phyloP scores from a whole-genome alignment of 2,888 invertebrate genomes.

The Anoncus sp. region DNA sequence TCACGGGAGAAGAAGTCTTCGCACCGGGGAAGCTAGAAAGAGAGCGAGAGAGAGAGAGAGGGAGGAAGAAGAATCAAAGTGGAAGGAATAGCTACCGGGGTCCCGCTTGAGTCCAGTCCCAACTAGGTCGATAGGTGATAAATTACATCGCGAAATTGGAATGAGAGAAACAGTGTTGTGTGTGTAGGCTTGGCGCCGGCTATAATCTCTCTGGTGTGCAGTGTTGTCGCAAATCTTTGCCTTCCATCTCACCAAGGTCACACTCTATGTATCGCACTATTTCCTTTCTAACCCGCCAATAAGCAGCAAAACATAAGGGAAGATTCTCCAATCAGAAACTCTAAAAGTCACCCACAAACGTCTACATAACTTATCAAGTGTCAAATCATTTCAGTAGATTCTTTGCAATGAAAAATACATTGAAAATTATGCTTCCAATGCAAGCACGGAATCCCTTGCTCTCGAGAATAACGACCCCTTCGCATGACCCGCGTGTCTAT shows the following conservation, averaged over 20 bases:
- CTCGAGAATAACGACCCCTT: too few relatives aligned
- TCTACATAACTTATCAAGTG: too few relatives aligned
- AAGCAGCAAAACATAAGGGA: background rate
- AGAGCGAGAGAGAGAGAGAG: background rate
- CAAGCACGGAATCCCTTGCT: too few relatives aligned
- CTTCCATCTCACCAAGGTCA: too few relatives aligned
- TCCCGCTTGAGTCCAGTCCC: conserved; percentile 58
- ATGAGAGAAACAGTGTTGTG: conserved; percentile 16
- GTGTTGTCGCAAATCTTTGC: too few relatives aligned
- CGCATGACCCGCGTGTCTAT: too few relatives aligned
- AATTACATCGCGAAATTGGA: conserved; percentile 69
- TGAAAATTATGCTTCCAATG: too few relatives aligned
- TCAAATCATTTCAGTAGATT: too few relatives aligned
- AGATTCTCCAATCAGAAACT: background rate
- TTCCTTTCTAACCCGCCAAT: background rate
- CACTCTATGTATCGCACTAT: too few relatives aligned
- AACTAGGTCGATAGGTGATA: conserved; percentile 78
- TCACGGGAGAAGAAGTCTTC: conserved; percentile 42
- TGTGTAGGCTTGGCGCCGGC: conserved; percentile 2
- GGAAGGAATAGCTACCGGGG: conserved; percentile 9
- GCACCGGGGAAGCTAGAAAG: background rate
- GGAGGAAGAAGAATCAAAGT: background rate
- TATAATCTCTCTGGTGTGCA: conserved; percentile 10
- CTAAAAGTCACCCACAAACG: too few relatives aligned
- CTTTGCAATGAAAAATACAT: too few relatives aligned